A percentile compares a stretch with the other conserved stretches of the same genome.
Evolutionary conservation across 2,888 invertebrate species (phyloP).

Genomic region (Mythimna albipuncta): DNA sequence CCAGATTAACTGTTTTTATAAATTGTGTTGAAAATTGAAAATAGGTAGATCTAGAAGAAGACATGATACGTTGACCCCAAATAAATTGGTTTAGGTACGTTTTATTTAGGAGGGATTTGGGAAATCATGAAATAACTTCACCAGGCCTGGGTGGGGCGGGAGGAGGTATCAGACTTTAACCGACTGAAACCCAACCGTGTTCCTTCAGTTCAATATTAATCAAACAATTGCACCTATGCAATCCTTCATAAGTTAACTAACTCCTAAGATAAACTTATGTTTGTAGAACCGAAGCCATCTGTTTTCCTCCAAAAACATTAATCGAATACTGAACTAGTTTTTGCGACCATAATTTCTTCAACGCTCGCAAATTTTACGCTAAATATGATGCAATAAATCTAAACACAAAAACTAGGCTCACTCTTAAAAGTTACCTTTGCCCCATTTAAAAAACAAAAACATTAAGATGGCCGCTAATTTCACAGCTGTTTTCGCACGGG

Average conservation of each 20-base stretch:
- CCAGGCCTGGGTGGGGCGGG: too few species aligned
- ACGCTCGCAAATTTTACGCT: constrained; percentile 36
- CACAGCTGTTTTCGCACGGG: constrained; percentile 82
- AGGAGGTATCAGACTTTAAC: too few species aligned
- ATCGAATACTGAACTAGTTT: neutral
- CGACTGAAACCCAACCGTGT: too few species aligned
- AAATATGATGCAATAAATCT: constrained; percentile 44
- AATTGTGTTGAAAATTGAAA: neutral
- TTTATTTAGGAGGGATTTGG: too few species aligned
- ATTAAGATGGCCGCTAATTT: constrained; percentile 65
- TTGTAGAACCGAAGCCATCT: neutral
- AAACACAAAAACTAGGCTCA: constrained; percentile 32
- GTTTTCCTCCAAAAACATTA: neutral
- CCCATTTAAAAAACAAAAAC: constrained; percentile 50
- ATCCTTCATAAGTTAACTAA: neutral
- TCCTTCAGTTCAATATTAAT: too few species aligned
- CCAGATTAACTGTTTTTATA: neutral
- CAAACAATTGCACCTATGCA: neutral
- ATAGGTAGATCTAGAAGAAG: neutral
- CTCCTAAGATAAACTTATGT: too few species aligned
- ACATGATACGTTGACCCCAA: neutral
- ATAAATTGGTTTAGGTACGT: neutral
- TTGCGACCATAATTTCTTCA: constrained; percentile 7
- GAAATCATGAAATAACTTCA: too few species aligned
- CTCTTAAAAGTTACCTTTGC: constrained; percentile 38